Conservation (phyloP, 2,888 invertebrate species). For the Latheticus oryzae region DNA sequence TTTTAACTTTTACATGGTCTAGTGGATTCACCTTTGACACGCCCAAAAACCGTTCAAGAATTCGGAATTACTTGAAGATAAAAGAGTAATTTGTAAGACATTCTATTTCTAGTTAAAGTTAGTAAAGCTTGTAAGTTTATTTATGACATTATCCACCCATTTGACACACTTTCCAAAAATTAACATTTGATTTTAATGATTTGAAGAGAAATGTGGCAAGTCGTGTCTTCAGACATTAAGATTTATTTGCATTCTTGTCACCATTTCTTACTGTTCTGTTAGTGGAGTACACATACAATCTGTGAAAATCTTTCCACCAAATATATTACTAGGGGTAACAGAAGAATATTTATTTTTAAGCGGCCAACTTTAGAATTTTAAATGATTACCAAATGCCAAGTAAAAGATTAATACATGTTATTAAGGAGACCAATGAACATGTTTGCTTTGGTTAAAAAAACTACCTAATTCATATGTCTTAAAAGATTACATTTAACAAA, state of each 20-base stretch:
- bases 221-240: constrained; percentile 16
- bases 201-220: constrained; percentile 12
- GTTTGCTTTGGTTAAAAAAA: constrained; percentile 47
- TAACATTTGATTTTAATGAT: constrained; percentile 19
- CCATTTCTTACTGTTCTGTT: constrained; percentile 19
- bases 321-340: constrained; percentile 48
- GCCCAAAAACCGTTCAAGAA: constrained; percentile 27
- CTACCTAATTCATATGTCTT: constrained; percentile 50
- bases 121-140: constrained; percentile 23
- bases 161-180: constrained; percentile 27
- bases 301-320: constrained; percentile 45
- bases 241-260: constrained; percentile 38
- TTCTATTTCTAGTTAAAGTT: constrained; percentile 11
- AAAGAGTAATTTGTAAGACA: constrained; percentile 39
- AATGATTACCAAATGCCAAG: constrained; percentile 42
- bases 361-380: constrained; percentile 42
- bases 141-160: constrained; percentile 33
- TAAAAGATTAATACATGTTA: constrained; percentile 50
- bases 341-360: constrained; percentile 49
- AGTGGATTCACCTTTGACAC: constrained; percentile 32
- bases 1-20: constrained; percentile 37
- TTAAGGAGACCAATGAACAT: constrained; percentile 50
- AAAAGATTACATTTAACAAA: constrained; percentile 48
- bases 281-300: constrained; percentile 25
- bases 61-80: constrained; percentile 33